Conservation (phyloP, 2,797 vertebrate species). For the Leptoclinus maculatus region DNA sequence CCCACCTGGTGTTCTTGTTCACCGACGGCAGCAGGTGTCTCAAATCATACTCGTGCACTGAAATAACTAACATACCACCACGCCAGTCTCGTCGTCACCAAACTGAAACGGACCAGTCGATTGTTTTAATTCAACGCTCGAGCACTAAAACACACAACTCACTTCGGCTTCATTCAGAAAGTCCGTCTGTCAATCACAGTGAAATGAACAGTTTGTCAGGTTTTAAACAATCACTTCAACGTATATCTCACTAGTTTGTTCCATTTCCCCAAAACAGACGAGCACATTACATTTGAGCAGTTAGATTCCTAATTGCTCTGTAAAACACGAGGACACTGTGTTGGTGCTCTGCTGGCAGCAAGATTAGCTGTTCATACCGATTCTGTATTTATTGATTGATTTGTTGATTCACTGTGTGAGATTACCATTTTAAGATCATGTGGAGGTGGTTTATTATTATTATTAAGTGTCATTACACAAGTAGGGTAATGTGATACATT, state of each 20-base stretch:
- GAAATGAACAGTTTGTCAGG: constrained; percentile 20
- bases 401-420: constrained; percentile 9
- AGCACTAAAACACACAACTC: neutral
- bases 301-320: constrained; percentile 25
- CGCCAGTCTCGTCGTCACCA: neutral
- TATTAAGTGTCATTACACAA: neutral
- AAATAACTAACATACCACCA: neutral
- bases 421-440: neutral
- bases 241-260: constrained; percentile 9
- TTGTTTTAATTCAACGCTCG: neutral
- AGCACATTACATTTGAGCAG: constrained; percentile 25
- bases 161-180: neutral
- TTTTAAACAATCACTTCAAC: constrained; percentile 19
- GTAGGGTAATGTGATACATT: neutral
- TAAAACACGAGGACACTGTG: neutral
- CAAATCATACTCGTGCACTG: constrained; percentile 16
- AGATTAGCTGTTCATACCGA: neutral
- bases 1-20: constrained; percentile 35
- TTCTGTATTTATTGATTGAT: constrained; percentile 5
- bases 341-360: neutral
- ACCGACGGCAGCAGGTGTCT: constrained; percentile 34
- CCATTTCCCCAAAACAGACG: neutral
- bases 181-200: constrained; percentile 3
- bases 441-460: neutral
- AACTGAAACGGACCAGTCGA: neutral